phyloP scores from a whole-genome alignment of 1,140 invertebrate genomes.

The Lepidurus apus region DNA sequence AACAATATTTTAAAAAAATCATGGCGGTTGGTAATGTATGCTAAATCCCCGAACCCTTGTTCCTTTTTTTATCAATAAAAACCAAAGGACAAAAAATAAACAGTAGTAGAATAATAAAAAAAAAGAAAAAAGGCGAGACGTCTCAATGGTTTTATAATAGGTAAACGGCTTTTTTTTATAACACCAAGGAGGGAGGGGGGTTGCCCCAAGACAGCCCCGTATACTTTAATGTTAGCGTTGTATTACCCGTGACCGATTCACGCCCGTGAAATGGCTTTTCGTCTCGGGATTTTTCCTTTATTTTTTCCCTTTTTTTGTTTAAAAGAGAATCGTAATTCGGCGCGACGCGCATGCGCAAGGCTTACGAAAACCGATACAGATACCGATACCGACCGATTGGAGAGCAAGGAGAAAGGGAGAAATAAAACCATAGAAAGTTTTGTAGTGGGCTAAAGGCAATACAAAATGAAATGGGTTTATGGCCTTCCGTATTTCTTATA shows the following conservation, averaged over 20 bases:
- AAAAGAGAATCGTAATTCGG: not conserved
- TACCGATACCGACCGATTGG: not conserved
- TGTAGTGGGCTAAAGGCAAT: no score
- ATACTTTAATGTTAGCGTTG: not conserved
- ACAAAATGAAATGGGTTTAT: no score
- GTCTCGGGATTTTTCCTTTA: not conserved
- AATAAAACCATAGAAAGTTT: no score
- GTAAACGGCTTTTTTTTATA: conserved; percentile 12
- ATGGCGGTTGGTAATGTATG: no score
- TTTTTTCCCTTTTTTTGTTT: not conserved
- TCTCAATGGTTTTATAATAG: conserved; percentile 18
- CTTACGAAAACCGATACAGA: no score
- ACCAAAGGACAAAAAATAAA: not conserved
- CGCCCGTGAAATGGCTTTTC: conserved; percentile 7
- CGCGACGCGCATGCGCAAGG: no score
- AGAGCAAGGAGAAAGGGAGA: not conserved
- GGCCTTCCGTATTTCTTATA: no score
- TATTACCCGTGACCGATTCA: conserved; percentile 3
- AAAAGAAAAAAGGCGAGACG: not conserved
- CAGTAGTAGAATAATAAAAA: not conserved
- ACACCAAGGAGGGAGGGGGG: not conserved
- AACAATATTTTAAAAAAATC: not conserved
- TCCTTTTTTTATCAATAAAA: not conserved
- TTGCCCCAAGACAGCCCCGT: not conserved
- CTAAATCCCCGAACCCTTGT: not conserved